phyloP scores from a whole-genome alignment of 2,888 invertebrate genomes.

The Phania funesta region DNA sequence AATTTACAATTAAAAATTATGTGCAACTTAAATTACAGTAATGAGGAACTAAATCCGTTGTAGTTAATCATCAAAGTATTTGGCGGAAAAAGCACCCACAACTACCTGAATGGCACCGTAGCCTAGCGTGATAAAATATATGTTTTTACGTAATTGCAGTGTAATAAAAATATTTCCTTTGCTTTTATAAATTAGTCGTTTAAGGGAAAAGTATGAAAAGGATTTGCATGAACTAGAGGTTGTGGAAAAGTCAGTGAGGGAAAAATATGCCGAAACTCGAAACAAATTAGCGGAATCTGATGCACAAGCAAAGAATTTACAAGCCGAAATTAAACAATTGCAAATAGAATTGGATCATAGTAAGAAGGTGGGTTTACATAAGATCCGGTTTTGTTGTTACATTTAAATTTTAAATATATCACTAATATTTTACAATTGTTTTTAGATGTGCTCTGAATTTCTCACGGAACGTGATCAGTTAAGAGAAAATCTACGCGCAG shows the following conservation, averaged over 20 bases:
- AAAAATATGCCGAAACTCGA: slow-evolving; percentile 85
- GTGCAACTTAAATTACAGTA: too few species aligned
- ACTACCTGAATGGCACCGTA: too few species aligned
- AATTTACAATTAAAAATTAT: too few species aligned
- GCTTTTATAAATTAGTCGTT: slow-evolving; percentile 81
- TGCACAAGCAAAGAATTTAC: slow-evolving; percentile 82
- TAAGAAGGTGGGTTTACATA: slow-evolving; percentile 82
- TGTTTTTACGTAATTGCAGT: too few species aligned
- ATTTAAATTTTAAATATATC: neutral
- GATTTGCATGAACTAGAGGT: slow-evolving; percentile 86
- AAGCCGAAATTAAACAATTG: slow-evolving; percentile 84
- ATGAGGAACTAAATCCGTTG: too few species aligned
- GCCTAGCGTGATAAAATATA: too few species aligned
- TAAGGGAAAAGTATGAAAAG: slow-evolving; percentile 88
- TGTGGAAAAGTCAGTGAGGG: slow-evolving; percentile 85
- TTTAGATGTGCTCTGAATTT: slow-evolving; percentile 81
- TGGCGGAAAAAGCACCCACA: too few species aligned
- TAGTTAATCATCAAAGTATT: too few species aligned
- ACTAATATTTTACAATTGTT: neutral
- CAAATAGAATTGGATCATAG: slow-evolving; percentile 84
- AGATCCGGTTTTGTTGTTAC: too few species aligned
- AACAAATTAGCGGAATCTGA: slow-evolving; percentile 85
- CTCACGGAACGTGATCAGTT: slow-evolving; percentile 82
- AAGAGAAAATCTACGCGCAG: slow-evolving; percentile 83
- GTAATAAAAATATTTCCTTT: neutral